These are phyloP conservation scores for Bombus superbus DNA, from an alignment of 1,140 invertebrate species.

Conservation along the genomic window DNA sequence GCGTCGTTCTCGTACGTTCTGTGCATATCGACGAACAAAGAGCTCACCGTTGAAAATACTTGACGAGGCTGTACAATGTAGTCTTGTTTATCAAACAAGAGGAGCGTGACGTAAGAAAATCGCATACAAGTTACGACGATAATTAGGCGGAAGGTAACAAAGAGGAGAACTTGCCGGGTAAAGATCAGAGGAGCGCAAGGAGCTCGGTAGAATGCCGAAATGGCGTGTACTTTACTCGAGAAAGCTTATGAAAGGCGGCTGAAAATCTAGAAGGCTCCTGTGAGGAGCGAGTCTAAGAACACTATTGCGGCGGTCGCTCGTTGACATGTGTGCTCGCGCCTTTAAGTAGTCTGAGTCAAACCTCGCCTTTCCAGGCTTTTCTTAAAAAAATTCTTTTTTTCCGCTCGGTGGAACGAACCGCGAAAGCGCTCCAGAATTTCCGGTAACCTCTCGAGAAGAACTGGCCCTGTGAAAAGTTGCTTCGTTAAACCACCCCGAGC, in stretches of 20 bases:
- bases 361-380: background rate
- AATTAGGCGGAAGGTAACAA: slow-evolving; percentile 48
- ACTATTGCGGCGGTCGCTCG: slow-evolving; percentile 39
- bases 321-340: slow-evolving; percentile 52
- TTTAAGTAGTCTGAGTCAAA: slow-evolving; percentile 43
- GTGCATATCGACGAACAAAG: background rate
- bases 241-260: slow-evolving; percentile 47
- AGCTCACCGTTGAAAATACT: background rate
- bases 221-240: slow-evolving; percentile 40
- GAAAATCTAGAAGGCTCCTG: slow-evolving; percentile 37
- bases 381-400: slow-evolving; percentile 44
- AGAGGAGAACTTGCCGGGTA: slow-evolving; percentile 10
- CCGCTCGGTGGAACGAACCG: background rate
- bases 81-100: slow-evolving; percentile 18
- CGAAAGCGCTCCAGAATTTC: slow-evolving; percentile 36
- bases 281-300: slow-evolving; percentile 34
- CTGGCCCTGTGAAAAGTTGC: slow-evolving; percentile 36
- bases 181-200: slow-evolving; percentile 41
- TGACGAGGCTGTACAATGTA: background rate
- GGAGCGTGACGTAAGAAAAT: slow-evolving; percentile 30
- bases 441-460: slow-evolving; percentile 3
- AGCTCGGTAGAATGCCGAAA: slow-evolving; percentile 40
- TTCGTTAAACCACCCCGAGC: slow-evolving; percentile 49
- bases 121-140: slow-evolving; percentile 48
- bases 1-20: background rate